Conservation (phyloP, 2,797 vertebrate genomes). For the Apogon talboti region DNA sequence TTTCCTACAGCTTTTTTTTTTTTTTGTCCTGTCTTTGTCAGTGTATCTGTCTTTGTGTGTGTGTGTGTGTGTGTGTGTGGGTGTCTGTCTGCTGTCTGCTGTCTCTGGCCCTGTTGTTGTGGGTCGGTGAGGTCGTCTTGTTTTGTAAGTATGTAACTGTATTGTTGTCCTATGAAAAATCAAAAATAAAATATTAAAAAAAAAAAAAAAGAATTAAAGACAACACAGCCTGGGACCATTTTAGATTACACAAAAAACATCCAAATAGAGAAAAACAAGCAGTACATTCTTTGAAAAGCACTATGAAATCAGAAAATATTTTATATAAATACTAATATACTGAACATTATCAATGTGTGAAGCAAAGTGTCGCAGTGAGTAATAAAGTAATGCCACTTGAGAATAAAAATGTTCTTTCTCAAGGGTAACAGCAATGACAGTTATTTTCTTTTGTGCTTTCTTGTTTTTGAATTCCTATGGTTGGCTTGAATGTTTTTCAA, state of each 20-base stretch:
- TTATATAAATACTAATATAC: not conserved
- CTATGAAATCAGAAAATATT: conserved; percentile 11
- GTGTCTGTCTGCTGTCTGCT: no score
- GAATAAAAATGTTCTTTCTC: conserved; percentile 58
- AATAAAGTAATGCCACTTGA: conserved; percentile 54
- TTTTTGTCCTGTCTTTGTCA: no score
- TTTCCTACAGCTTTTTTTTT: no score
- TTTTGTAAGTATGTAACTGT: no score
- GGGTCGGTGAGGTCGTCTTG: no score
- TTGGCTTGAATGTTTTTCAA: conserved; percentile 47
- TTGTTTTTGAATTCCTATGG: conserved; percentile 48
- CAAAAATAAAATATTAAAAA: no score
- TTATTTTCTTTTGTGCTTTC: conserved; percentile 35
- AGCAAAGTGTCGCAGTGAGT: conserved; percentile 25
- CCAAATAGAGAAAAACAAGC: conserved; percentile 19
- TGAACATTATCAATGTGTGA: not conserved
- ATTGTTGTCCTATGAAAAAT: no score
- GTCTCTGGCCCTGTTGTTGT: no score
- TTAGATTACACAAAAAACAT: conserved; percentile 13
- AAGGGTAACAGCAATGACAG: conserved; percentile 71
- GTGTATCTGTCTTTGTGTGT: no score
- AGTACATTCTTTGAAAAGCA: conserved; percentile 1
- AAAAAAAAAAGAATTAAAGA: conserved; percentile 57
- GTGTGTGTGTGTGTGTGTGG: no score
- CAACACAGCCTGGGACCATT: conserved; percentile 20